phyloP scores from a whole-genome alignment of 1,140 invertebrate genomes.

The Apis dorsata region DNA sequence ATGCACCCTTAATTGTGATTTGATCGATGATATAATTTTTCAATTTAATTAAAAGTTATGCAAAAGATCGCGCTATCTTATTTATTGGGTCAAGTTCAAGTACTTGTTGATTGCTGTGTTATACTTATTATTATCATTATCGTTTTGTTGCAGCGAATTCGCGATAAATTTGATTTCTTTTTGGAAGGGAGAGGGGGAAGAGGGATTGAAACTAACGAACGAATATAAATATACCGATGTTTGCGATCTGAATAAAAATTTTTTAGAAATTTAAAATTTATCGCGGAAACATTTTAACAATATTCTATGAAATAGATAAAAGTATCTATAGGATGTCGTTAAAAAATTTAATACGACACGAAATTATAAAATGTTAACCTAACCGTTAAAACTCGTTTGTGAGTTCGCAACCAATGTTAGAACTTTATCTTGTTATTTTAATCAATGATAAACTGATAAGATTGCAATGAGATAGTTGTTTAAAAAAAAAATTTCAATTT shows the following conservation, averaged over 20 bases:
- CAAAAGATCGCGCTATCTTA: not conserved
- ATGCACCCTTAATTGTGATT: slow-evolving; percentile 18
- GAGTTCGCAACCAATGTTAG: not conserved
- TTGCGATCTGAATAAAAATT: too few species aligned
- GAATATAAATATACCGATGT: not conserved
- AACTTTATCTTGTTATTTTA: not conserved
- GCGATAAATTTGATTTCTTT: not conserved
- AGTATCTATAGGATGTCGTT: too few species aligned
- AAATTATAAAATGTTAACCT: not conserved
- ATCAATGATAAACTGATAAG: slow-evolving; percentile 12
- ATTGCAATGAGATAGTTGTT: not conserved
- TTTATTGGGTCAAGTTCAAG: not conserved
- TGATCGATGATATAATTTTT: not conserved
- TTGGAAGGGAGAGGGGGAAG: not conserved
- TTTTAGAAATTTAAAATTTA: too few species aligned
- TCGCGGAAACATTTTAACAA: too few species aligned
- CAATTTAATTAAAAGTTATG: not conserved
- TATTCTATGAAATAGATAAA: too few species aligned
- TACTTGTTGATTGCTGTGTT: not conserved
- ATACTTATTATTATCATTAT: not conserved
- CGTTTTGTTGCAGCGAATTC: not conserved
- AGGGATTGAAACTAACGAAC: not conserved
- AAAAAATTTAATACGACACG: too few species aligned
- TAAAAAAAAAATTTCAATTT: not conserved
- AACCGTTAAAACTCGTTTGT: not conserved